Evolutionary conservation across 2,888 invertebrate species (phyloP), one percentile per base, ranked within the genome.

Genomic region (Tipula helvola): DNA sequence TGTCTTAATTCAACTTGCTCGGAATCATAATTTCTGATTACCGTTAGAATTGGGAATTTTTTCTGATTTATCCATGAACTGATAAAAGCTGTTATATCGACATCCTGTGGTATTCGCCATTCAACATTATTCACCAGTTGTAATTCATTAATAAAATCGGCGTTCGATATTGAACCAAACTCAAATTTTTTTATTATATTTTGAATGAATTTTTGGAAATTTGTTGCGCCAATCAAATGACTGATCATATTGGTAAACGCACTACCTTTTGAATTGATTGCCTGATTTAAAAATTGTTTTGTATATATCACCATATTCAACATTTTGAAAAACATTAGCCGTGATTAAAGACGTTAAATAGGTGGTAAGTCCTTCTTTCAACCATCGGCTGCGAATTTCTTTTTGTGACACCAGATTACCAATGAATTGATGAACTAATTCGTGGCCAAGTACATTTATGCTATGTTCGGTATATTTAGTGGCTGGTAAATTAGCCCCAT

Each of bases 311-410:
- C n/a, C n/a, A 7, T 52, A 52, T 4, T 52, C 52, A 5, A n/a
- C n/a, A 16, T 8, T n/a, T n/a, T 16, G 12, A 83, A 42, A 42
- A 39, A 94, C 94, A 88, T 93, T 88, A 47, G 93, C 93, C 3
- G 94, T 93, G 2, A 92, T 93, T 71, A 92, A 93, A 89, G 94
- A 95, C 1, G 83, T 36, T 36, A 83, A 2, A 83, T 83, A 83
- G 36, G 83, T 83, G 10, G 83, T 36, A 7, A 83, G 36, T 2
- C 83, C 83, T 83, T 83, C 83, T 10, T 36, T 83, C 12, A 83
- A 36, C 83, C 83, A 83, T 83, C 28, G 28, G 12, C 36, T 83
- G 10, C 83, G 36, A 28, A 28, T 10, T 36, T 83, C 36, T 36
- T 83, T 83, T 36, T 28, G 83, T 10, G 83, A 36, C 13, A 83